Percentiles rank a stretch among this genome's conserved stretches.
Evolutionary conservation across 2,797 vertebrate genomes (phyloP).

Genomic region (Smutsia temminckii): DNA sequence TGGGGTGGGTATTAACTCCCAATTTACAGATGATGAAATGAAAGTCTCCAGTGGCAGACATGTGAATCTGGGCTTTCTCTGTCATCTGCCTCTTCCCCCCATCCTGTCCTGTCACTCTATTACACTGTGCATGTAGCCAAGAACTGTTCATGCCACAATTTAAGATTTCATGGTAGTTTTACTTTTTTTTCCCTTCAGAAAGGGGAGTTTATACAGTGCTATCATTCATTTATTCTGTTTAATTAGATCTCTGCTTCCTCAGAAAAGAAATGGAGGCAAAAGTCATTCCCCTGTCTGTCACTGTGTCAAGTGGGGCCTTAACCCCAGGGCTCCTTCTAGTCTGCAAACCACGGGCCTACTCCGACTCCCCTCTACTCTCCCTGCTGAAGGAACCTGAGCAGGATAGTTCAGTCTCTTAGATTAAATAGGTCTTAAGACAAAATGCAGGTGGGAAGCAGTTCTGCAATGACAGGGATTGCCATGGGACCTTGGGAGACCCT

Average conservation of each 20-base stretch:
- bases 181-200: not conserved
- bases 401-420: not conserved
- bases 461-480: not conserved
- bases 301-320: not conserved
- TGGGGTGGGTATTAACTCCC: not conserved
- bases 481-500: not conserved
- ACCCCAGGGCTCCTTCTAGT: not conserved
- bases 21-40: not conserved
- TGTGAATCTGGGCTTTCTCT: not conserved
- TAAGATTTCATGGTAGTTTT: not conserved
- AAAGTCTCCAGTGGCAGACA: not conserved
- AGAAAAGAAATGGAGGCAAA: constrained; percentile 18
- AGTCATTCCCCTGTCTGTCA: not conserved
- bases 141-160: not conserved
- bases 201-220: not conserved
- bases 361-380: no score
- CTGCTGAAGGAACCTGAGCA: not conserved
- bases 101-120: not conserved
- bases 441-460: not conserved
- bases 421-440: not conserved
- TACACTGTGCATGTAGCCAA: not conserved
- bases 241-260: not conserved
- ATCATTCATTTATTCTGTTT: constrained; percentile 8
- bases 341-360: not conserved
- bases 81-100: not conserved